Evolutionary conservation across 2,888 invertebrate species (phyloP).

Genomic region (Scaptomyza tumidula): DNA sequence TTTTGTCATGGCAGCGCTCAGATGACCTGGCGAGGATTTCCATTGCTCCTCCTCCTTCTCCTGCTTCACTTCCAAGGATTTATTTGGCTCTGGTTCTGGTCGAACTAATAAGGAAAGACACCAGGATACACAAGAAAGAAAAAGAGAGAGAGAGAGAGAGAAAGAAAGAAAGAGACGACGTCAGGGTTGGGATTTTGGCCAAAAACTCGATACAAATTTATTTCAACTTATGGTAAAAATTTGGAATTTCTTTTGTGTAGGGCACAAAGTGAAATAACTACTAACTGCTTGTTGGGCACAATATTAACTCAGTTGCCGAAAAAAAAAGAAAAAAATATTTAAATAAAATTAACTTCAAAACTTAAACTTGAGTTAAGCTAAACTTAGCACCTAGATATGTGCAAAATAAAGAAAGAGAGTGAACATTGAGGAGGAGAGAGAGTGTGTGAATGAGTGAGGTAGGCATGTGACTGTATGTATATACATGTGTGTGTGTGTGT

Average conservation of each 20-base stretch:
- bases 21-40: slow-evolving; percentile 60
- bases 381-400: slow-evolving; percentile 62
- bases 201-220: slow-evolving; percentile 39
- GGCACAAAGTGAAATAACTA: slow-evolving; percentile 18
- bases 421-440: slow-evolving; percentile 24
- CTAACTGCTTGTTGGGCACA: slow-evolving; percentile 29
- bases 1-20: slow-evolving; percentile 56
- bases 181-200: slow-evolving; percentile 52
- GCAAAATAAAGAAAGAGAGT: slow-evolving; percentile 38
- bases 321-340: slow-evolving; percentile 23
- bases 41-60: slow-evolving; percentile 44
- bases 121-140: slow-evolving; percentile 29
- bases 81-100: not conserved
- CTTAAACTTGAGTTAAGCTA: slow-evolving; percentile 60
- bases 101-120: slow-evolving; percentile 25
- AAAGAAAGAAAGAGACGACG: slow-evolving; percentile 48
- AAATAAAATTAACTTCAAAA: slow-evolving; percentile 51
- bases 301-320: slow-evolving; percentile 41
- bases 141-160: slow-evolving; percentile 40
- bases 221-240: slow-evolving; percentile 29
- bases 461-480: not conserved
- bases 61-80: too few relatives aligned
- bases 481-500: not conserved
- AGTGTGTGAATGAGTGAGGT: not conserved
- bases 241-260: slow-evolving; percentile 27